Percentiles rank a stretch among this genome's conserved stretches.
These are phyloP conservation scores for Nycteola revayana DNA, from an alignment of 2,888 invertebrate genomes.

Conservation along the genomic window DNA sequence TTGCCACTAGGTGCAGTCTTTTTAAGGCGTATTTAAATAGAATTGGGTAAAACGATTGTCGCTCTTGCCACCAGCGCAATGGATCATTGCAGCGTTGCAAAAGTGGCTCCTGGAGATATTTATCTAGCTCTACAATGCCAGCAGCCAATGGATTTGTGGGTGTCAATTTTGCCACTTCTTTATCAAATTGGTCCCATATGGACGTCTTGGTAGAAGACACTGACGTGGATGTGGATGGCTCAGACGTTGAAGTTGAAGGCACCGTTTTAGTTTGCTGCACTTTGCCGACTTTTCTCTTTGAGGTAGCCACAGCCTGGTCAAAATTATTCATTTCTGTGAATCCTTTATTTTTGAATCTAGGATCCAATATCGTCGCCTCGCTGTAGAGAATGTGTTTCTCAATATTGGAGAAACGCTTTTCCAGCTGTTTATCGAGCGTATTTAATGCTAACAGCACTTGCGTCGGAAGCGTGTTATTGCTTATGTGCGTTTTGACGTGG, in stretches of 20 bases:
- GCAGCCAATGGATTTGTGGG: not conserved
- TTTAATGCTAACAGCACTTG: not conserved
- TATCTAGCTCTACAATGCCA: not conserved
- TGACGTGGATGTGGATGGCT: too few species aligned
- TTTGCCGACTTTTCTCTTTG: too few species aligned
- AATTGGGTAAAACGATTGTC: too few species aligned
- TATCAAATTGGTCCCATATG: conserved; percentile 1
- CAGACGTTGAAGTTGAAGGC: not conserved
- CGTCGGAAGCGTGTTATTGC: too few species aligned
- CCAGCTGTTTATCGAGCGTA: too few species aligned
- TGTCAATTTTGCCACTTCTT: not conserved
- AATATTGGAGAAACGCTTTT: not conserved
- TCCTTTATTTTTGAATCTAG: conserved; percentile 2
- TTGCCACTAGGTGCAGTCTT: too few species aligned
- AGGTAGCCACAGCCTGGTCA: too few species aligned
- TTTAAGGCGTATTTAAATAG: too few species aligned
- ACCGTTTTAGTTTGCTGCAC: not conserved
- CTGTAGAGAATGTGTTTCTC: not conserved
- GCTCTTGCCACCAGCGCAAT: not conserved
- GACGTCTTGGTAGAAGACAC: not conserved
- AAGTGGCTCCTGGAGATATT: not conserved
- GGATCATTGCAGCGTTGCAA: not conserved
- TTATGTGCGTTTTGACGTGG: conserved; percentile 1
- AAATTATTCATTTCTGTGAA: not conserved
- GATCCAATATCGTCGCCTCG: conserved; percentile 3